Conservation (phyloP, 1,140 invertebrate species). For the Hylaeus volcanicus region DNA sequence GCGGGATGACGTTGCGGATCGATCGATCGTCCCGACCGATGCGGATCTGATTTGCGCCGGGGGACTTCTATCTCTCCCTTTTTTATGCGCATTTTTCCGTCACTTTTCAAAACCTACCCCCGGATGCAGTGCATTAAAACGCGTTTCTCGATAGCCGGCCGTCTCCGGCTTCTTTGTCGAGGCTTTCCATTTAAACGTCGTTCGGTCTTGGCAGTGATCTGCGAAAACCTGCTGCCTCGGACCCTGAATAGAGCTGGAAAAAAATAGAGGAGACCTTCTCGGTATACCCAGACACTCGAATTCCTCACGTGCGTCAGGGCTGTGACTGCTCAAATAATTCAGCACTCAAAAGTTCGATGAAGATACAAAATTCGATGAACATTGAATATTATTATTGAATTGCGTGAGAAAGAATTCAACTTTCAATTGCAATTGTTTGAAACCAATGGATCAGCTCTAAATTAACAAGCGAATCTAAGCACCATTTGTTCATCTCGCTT, state of each 20-base stretch:
- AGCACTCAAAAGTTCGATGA: too few relatives aligned
- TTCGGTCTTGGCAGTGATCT: slow-evolving; percentile 45
- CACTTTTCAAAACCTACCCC: slow-evolving; percentile 17
- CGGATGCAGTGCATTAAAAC: slow-evolving; percentile 50
- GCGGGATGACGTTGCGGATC: slow-evolving; percentile 46
- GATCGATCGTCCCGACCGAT: slow-evolving; percentile 32
- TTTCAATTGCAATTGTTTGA: too few relatives aligned
- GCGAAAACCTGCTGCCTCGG: slow-evolving; percentile 47
- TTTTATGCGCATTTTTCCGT: slow-evolving; percentile 33
- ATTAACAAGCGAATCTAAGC: too few relatives aligned
- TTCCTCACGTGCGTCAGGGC: neutral
- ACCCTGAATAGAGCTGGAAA: neutral
- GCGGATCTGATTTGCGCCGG: slow-evolving; percentile 40
- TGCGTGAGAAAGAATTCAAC: too few relatives aligned
- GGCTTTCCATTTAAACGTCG: slow-evolving; percentile 49
- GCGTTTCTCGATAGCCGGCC: slow-evolving; percentile 45
- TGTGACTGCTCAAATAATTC: neutral
- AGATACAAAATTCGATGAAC: too few relatives aligned
- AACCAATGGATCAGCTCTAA: too few relatives aligned
- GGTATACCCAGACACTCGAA: neutral
- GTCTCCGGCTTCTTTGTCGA: slow-evolving; percentile 34
- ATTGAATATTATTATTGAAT: too few relatives aligned
- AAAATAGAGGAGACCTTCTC: slow-evolving; percentile 21
- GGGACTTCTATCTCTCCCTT: neutral
- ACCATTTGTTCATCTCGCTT: too few relatives aligned